Evolutionary conservation across 2,888 invertebrate genomes (phyloP).

Genomic region (Idaea aversata): DNA sequence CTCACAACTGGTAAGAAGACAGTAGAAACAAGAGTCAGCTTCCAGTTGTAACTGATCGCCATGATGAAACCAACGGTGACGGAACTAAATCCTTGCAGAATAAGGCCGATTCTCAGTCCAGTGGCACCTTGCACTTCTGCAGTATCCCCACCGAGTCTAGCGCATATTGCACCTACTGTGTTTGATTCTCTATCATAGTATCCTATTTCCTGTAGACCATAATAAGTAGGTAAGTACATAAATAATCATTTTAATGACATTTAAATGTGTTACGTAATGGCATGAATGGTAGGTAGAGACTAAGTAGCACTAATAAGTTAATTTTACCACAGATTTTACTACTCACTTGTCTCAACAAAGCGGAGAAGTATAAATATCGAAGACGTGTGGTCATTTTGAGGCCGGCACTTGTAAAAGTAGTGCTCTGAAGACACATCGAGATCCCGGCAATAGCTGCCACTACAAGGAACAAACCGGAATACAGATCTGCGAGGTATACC

Average conservation of each 20-base stretch:
- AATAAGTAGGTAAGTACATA: background rate
- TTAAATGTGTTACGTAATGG: background rate
- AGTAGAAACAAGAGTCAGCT: constrained; percentile 81
- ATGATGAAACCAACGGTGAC: constrained; percentile 80
- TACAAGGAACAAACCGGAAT: constrained; percentile 83
- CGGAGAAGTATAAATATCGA: constrained; percentile 69
- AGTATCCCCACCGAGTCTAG: constrained; percentile 82
- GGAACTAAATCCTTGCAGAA: constrained; percentile 82
- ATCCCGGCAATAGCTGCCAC: constrained; percentile 84
- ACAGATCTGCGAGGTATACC: constrained; percentile 79
- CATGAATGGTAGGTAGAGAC: background rate
- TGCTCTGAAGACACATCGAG: constrained; percentile 84
- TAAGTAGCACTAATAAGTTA: background rate
- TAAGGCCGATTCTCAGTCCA: constrained; percentile 80
- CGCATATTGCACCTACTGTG: constrained; percentile 82
- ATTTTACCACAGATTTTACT: too few relatives aligned
- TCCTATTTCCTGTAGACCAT: constrained; percentile 75
- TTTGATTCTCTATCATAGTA: constrained; percentile 82
- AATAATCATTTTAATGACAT: background rate
- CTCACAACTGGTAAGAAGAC: constrained; percentile 81
- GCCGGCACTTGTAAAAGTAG: constrained; percentile 87
- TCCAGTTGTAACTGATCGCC: constrained; percentile 81
- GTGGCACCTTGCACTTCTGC: constrained; percentile 84
- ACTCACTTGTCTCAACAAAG: constrained; percentile 78
- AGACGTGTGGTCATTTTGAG: constrained; percentile 86